A percentile compares a stretch with the other conserved stretches of the same genome.
phyloP scores from a whole-genome alignment of 1,140 invertebrate genomes.

The Trinorchestia longiramus region DNA sequence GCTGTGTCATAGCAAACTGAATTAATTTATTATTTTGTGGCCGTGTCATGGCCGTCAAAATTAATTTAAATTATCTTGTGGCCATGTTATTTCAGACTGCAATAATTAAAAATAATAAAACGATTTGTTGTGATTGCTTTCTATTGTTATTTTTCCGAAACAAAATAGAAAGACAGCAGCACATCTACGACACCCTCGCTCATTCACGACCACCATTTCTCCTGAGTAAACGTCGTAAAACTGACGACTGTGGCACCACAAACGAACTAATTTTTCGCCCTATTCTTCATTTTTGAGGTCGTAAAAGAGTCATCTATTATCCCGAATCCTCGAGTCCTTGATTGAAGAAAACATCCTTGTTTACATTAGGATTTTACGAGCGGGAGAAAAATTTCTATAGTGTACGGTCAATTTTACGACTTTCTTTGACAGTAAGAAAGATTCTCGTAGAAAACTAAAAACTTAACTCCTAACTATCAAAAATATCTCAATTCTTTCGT shows the following conservation, averaged over 20 bases:
- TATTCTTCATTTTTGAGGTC: conserved; percentile 35
- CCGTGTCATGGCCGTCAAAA: no score
- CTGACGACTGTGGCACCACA: not conserved
- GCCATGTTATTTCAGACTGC: no score
- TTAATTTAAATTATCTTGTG: no score
- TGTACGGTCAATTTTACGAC: not conserved
- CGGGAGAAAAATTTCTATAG: not conserved
- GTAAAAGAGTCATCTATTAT: conserved; percentile 38
- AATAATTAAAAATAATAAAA: no score
- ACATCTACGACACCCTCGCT: no score
- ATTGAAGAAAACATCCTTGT: not conserved
- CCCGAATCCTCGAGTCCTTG: not conserved
- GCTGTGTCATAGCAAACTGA: no score
- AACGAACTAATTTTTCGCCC: not conserved
- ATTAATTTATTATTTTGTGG: no score
- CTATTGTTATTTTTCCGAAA: no score
- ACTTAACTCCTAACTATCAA: not conserved
- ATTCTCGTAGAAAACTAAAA: not conserved
- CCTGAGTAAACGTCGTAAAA: not conserved
- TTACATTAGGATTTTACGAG: conserved; percentile 1
- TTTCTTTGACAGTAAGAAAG: not conserved
- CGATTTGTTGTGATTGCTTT: no score
- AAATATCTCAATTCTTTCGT: no score
- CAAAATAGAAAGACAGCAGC: no score
- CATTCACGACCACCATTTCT: not conserved